Conservation (phyloP, 2,113 vertebrate genomes). For the Ceuthmochares aereus region DNA sequence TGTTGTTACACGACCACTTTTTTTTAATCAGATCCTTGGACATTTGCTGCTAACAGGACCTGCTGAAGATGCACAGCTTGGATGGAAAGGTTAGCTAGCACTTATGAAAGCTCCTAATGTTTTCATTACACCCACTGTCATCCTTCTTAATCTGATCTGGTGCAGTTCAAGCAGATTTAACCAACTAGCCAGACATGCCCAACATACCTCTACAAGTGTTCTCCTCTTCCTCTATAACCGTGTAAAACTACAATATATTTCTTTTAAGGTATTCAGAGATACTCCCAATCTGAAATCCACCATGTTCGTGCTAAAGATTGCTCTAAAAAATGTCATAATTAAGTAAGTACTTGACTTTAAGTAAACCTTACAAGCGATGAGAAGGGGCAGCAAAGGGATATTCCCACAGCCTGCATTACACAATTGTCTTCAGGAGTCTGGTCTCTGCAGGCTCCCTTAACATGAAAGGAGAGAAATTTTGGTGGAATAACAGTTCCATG, state of each 20-base stretch:
- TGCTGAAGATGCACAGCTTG: not conserved
- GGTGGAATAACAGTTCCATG: not conserved
- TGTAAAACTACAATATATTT: not conserved
- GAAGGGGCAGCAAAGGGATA: not conserved
- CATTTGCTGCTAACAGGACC: constrained; percentile 16
- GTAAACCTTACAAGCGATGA: not conserved
- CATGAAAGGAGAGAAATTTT: not conserved
- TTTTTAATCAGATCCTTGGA: not conserved
- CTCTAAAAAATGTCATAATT: not conserved
- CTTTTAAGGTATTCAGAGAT: not conserved
- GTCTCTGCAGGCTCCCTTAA: not conserved
- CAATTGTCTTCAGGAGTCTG: not conserved
- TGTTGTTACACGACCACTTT: not conserved
- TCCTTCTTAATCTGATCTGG: not conserved
- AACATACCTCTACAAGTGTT: not conserved
- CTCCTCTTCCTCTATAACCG: not conserved
- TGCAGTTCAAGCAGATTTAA: not conserved
- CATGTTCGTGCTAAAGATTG: not conserved
- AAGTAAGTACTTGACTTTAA: not conserved
- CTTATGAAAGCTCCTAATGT: constrained; percentile 2
- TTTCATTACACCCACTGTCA: not conserved
- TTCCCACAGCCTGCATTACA: not conserved
- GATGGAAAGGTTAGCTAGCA: constrained; percentile 31
- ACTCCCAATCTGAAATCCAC: not conserved
- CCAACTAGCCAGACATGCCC: not conserved